Evolutionary conservation across 2,113 vertebrate genomes (phyloP).

Genomic region (Capreolus pygargus): DNA sequence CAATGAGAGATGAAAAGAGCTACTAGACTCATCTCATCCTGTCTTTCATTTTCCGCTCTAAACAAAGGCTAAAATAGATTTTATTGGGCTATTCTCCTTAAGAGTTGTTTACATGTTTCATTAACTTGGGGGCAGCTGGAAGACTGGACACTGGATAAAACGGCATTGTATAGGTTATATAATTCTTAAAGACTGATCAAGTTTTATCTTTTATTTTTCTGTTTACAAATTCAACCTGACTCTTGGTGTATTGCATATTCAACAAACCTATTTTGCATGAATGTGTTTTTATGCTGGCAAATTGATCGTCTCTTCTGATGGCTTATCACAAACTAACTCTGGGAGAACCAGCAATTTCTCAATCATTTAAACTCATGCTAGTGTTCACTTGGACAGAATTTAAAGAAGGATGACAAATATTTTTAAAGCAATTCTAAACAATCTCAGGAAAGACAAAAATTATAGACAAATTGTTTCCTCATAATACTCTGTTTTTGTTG

Average conservation of each 20-base stretch:
- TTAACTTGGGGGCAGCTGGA: neutral
- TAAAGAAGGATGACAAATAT: neutral
- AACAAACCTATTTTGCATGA: neutral
- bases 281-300: neutral
- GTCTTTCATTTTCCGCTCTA: neutral
- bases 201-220: neutral
- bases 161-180: neutral
- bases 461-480: neutral
- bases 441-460: neutral
- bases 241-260: neutral
- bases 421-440: conserved; percentile 17
- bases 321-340: neutral
- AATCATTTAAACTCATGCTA: neutral
- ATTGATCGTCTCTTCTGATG: neutral
- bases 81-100: neutral
- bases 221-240: neutral
- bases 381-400: neutral
- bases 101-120: neutral
- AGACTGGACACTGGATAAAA: neutral
- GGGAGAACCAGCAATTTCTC: neutral
- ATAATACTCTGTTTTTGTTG: neutral
- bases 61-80: neutral
- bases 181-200: neutral
- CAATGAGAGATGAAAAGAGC: neutral
- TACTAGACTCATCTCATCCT: neutral